Base-by-base conservation (phyloP, 2,113 vertebrate genomes). In the Taxidea taxus region DNA sequence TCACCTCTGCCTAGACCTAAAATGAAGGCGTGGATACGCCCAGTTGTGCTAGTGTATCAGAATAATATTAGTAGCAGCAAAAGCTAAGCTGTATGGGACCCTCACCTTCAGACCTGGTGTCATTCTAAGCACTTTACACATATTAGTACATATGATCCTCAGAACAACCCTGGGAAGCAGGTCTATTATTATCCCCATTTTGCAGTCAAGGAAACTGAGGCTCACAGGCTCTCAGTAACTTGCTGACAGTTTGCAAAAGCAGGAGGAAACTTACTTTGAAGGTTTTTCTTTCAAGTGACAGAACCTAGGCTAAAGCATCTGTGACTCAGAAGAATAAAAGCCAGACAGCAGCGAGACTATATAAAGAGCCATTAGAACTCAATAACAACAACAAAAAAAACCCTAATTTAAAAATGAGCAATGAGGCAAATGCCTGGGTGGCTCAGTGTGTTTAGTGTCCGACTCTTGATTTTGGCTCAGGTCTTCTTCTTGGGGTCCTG, bases 61-160 rank as follows among this genome's bases (percentile, higher is more conserved):
- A 34, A 31, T 2, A 10, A 25, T 6, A 6, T 4, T 5, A 29
- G 37, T 2, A 31, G 44, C 4, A 18, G 31, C 47, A 51, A 39
- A 0, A 12, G 18, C 51, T 34, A 1, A 20, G 11, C 2, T 6
- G 58, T 29, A 23, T 1, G 2, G 84, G 37, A 11, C 39, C 37
- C 49, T 29, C 2, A 0, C 10, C 4, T 20, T 14, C 0, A 7
- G 5, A 7, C 49, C 6, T 27, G 21, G 62, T 25, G 23, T 34
- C 25, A 2, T 88, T 42, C 66, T 39, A 54, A 42, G 16, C n/a
- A 62, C 39, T 47, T 62, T 27, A 13, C 31, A 60, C 27, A 34
- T 25, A 60, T n/a, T 47, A 47, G 87, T 31, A 47, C 72, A 29
- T n/a, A 18, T 25, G 39, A 60, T 47, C 72, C 42, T 90, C 39